Base-by-base conservation (phyloP, 2,113 vertebrate genomes). In the Colistium nudipinnis region DNA sequence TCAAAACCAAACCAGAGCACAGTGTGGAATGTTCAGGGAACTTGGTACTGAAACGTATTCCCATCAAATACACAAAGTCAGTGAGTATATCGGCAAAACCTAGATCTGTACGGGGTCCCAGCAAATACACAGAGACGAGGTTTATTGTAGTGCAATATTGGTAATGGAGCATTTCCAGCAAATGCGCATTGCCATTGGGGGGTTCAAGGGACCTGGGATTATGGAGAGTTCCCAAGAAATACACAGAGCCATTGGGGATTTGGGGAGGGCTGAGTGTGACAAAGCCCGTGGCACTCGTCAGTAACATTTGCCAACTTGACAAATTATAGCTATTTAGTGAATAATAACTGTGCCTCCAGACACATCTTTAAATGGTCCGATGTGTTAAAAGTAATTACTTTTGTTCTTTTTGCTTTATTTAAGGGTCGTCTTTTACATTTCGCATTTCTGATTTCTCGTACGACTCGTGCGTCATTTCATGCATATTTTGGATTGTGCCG, bases 161-260 rank as follows among this genome's bases (percentile, higher is more conserved):
- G 31, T 33, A n/a, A 65, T 78, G 74, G 45, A 51, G 64, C 41
- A 17, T 45, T 71, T 71, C 70, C 70, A 80, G 55, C 27, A 60
- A 81, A 62, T 67, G 38, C 51, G 67, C 55, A 66, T 35, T 53
- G 76, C 72, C 31, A 0, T 28, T 51, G 69, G 64, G 69, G 49
- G 59, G 56, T 81, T 78, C 25, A 68, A 55, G 74, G 28, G 55
- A 27, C 47, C 51, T 60, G 74, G 45, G 56, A 78, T 70, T 43
- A 72, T 74, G 67, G 70, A 62, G 47, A 20, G 51, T 41, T 71
- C 47, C 56, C 55, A 78, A 51, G 51, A 63, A 67, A 68, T 60
- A 67, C 35, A 64, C 35, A 30, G 61, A 63, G 52, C 52, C 62
- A 8, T 61, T 60, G 61, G 45, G 73, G 56, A 66, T 69, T 62